These are phyloP conservation scores for Cisticola juncidis DNA, from an alignment of 2,113 vertebrate genomes.

Conservation along the genomic window DNA sequence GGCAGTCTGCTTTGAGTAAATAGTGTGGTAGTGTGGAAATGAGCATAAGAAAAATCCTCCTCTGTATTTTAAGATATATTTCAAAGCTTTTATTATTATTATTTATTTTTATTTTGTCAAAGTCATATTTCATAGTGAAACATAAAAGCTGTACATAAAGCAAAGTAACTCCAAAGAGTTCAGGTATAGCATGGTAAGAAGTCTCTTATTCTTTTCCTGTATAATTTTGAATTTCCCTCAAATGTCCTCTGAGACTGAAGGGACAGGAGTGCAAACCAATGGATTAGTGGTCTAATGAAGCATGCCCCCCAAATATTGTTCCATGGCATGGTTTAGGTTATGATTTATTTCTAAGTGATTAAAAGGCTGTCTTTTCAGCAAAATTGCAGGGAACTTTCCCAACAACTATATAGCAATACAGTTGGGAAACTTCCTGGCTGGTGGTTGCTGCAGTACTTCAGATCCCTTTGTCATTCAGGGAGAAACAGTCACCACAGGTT, in stretches of 20 bases:
- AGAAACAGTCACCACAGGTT: background rate
- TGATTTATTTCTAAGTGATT: background rate
- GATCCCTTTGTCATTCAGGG: background rate
- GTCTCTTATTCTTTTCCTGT: background rate
- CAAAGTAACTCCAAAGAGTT: background rate
- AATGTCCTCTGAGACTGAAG: background rate
- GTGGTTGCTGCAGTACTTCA: background rate
- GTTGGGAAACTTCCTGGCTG: background rate
- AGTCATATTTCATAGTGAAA: background rate
- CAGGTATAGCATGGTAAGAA: background rate
- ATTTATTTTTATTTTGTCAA: background rate
- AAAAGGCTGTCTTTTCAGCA: background rate
- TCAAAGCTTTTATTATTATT: background rate
- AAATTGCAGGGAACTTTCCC: background rate
- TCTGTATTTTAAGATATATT: background rate
- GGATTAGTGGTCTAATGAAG: background rate
- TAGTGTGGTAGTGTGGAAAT: fast-evolving
- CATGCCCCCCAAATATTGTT: background rate
- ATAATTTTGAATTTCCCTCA: background rate
- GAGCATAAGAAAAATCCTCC: background rate
- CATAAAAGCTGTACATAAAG: background rate
- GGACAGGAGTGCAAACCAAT: background rate
- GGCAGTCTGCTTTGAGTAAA: background rate
- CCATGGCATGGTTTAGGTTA: background rate
- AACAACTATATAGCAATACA: background rate